Percentiles rank a stretch among this genome's conserved stretches.
Evolutionary conservation across 2,113 vertebrate genomes (phyloP).

Genomic region (Salvelinus fontinalis): DNA sequence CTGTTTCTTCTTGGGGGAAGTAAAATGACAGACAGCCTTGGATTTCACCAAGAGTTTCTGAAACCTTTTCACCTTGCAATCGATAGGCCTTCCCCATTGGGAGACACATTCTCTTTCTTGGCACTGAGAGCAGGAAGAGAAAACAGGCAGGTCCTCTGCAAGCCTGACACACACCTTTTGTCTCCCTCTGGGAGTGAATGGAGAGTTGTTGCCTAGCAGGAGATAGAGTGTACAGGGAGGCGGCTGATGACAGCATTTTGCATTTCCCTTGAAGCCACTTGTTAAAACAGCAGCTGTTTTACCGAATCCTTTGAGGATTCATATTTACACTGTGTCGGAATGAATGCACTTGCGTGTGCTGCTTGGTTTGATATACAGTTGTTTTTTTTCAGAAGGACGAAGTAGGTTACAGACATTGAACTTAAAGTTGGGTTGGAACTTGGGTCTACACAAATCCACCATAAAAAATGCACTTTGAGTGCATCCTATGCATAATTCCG

Average conservation of each 20-base stretch:
- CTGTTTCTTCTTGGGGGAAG: slow-evolving; percentile 40
- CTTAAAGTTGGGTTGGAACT: not conserved
- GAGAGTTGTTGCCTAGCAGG: slow-evolving; percentile 65
- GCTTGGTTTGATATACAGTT: not conserved
- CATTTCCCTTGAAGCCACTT: slow-evolving; percentile 77
- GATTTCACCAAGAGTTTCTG: slow-evolving; percentile 56
- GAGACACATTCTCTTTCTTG: slow-evolving; percentile 69
- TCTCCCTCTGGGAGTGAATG: slow-evolving; percentile 61
- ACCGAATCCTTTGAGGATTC: too few relatives aligned
- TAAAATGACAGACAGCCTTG: slow-evolving; percentile 47
- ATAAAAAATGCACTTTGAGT: slow-evolving; percentile 8
- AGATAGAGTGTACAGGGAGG: slow-evolving; percentile 49
- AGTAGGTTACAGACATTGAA: not conserved
- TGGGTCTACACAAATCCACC: not conserved
- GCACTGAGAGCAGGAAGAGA: slow-evolving; percentile 66
- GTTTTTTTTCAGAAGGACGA: not conserved
- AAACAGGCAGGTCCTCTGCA: slow-evolving; percentile 75
- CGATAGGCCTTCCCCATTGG: slow-evolving; percentile 60
- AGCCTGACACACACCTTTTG: slow-evolving; percentile 75
- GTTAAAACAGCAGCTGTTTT: too few relatives aligned
- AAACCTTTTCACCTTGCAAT: slow-evolving; percentile 72
- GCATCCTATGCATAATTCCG: not conserved
- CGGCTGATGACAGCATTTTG: slow-evolving; percentile 54
- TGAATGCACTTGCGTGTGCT: not conserved
- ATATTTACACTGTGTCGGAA: not conserved